phyloP scores from a whole-genome alignment of 2,888 invertebrate genomes.

The Suillia variegata region DNA sequence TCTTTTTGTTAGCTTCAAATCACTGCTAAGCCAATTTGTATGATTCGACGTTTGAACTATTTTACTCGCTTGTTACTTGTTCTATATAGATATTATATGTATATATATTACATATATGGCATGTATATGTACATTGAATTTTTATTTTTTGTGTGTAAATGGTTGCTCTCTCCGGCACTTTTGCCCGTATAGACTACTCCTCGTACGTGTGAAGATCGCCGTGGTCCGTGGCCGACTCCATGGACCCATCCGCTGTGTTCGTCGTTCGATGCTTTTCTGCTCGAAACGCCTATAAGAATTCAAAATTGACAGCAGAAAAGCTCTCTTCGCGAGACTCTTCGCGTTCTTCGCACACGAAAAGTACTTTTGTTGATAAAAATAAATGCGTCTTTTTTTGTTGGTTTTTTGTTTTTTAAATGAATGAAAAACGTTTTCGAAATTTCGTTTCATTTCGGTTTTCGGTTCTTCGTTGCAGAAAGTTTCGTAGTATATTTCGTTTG shows the following conservation, averaged over 20 bases:
- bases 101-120: not conserved
- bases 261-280: conserved; percentile 46
- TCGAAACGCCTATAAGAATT: conserved; percentile 29
- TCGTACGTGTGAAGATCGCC: not conserved
- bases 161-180: too few relatives aligned
- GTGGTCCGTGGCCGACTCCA: too few relatives aligned
- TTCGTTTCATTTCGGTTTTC: conserved; percentile 13
- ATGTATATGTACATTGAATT: too few relatives aligned
- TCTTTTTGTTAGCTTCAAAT: too few relatives aligned
- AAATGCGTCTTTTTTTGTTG: conserved; percentile 16
- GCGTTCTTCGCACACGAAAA: conserved; percentile 8
- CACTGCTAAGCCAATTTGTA: too few relatives aligned
- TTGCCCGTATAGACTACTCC: not conserved
- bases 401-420: too few relatives aligned
- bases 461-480: conserved; percentile 16
- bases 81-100: not conserved
- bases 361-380: conserved; percentile 18
- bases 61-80: too few relatives aligned
- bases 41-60: too few relatives aligned
- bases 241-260: conserved; percentile 37
- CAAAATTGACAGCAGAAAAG: too few relatives aligned
- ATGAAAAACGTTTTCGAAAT: conserved; percentile 9
- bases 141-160: too few relatives aligned
- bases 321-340: not conserved
- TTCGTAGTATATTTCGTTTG: conserved; percentile 3